A percentile compares a stretch with the other conserved stretches of the same genome.
Evolutionary conservation across 1,140 invertebrate species (phyloP).

Genomic region (Brachionus manjavacas): DNA sequence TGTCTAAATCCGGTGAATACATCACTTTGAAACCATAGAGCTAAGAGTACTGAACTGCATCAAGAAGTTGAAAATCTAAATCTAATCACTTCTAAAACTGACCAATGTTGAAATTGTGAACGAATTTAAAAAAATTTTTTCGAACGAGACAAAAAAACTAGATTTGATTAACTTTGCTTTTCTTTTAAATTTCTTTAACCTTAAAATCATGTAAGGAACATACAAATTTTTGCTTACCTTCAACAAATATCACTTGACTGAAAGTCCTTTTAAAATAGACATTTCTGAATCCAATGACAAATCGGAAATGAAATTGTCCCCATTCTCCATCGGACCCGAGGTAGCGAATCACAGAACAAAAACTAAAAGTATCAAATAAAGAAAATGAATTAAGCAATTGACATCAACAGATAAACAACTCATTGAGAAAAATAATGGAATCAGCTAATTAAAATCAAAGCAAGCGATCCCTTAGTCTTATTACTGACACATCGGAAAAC

Average conservation of each 20-base stretch:
- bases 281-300: background rate
- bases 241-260: constrained; percentile 26
- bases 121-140: too few species aligned
- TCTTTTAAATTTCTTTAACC: background rate
- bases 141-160: background rate
- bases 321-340: background rate
- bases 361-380: background rate
- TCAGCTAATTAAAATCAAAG: background rate
- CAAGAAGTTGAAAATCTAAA: too few species aligned
- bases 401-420: constrained; percentile 23
- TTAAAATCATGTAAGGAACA: constrained; percentile 14
- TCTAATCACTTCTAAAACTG: too few species aligned
- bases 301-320: background rate
- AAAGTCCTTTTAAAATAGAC: constrained; percentile 23
- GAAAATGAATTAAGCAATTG: constrained; percentile 38
- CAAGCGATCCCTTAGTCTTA: background rate
- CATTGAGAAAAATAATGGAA: constrained; percentile 31
- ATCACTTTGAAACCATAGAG: too few species aligned
- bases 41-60: too few species aligned
- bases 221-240: constrained; percentile 20
- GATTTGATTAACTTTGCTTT: background rate
- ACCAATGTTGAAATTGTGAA: too few species aligned
- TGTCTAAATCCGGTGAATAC: too few species aligned
- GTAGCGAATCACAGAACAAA: background rate
- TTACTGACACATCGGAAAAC: constrained; percentile 16